phyloP scores from a whole-genome alignment of 2,797 vertebrate species.

The Loriculus beryllinus region DNA sequence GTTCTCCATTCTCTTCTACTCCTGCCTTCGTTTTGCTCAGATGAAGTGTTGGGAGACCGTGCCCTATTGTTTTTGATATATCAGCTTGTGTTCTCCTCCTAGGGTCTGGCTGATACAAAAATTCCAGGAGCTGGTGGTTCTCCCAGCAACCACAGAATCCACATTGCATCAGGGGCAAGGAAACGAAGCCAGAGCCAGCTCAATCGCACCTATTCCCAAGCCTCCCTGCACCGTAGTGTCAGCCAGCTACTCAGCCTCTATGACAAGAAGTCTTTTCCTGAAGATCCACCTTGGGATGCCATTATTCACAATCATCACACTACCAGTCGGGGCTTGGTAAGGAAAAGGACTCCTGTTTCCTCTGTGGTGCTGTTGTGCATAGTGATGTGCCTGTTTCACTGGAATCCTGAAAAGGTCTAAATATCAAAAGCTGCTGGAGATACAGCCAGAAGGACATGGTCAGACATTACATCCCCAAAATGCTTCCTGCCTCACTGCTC shows the following conservation, averaged over 20 bases:
- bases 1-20: background rate
- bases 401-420: background rate
- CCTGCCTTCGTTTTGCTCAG: background rate
- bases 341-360: slow-evolving; percentile 75
- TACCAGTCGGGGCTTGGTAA: slow-evolving; percentile 83
- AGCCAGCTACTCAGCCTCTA: slow-evolving; percentile 86
- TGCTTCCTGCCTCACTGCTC: background rate
- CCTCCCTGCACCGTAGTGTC: slow-evolving; percentile 86
- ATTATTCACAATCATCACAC: slow-evolving; percentile 81
- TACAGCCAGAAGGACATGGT: background rate
- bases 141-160: slow-evolving; percentile 68
- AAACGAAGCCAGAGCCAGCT: slow-evolving; percentile 81
- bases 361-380: rapidly evolving
- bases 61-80: background rate
- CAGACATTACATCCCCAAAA: background rate
- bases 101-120: slow-evolving; percentile 88
- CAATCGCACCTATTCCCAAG: slow-evolving; percentile 77
- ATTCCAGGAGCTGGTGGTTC: slow-evolving; percentile 74
- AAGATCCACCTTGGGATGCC: slow-evolving; percentile 85
- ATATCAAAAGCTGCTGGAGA: background rate
- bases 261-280: slow-evolving; percentile 83
- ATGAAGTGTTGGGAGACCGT: background rate
- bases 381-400: background rate
- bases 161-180: slow-evolving; percentile 73
- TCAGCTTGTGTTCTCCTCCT: background rate